These are phyloP conservation scores for Phaethornis superciliosus DNA, from an alignment of 2,113 vertebrate genomes.

Conservation along the genomic window DNA sequence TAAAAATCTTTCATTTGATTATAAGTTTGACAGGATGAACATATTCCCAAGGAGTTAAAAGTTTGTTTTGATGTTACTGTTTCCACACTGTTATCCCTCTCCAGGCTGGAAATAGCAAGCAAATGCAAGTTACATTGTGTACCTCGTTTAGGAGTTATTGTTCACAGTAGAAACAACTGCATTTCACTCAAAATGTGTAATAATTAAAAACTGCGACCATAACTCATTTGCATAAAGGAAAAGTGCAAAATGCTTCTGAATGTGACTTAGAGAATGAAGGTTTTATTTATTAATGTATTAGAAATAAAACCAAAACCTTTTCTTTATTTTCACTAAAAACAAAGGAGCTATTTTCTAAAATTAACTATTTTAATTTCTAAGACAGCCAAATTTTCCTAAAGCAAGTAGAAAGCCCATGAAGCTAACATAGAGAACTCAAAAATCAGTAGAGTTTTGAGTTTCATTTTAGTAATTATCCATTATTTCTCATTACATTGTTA, in stretches of 20 bases:
- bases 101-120: neutral
- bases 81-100: neutral
- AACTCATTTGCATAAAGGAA: neutral
- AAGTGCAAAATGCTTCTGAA: neutral
- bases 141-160: neutral
- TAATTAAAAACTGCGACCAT: neutral
- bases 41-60: neutral
- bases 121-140: accelerated
- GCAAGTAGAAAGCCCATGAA: neutral
- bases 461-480: neutral
- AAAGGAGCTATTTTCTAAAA: neutral
- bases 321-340: neutral
- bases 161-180: neutral
- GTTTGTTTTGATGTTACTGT: neutral
- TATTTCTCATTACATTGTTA: neutral
- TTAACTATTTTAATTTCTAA: neutral
- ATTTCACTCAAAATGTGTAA: neutral
- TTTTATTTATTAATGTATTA: neutral
- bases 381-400: neutral
- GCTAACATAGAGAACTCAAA: neutral
- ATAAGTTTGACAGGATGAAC: neutral
- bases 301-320: neutral
- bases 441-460: neutral
- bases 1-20: neutral
- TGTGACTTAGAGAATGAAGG: neutral